These are phyloP conservation scores for Glaucidium brasilianum DNA, from an alignment of 2,113 vertebrate species.

Conservation along the genomic window DNA sequence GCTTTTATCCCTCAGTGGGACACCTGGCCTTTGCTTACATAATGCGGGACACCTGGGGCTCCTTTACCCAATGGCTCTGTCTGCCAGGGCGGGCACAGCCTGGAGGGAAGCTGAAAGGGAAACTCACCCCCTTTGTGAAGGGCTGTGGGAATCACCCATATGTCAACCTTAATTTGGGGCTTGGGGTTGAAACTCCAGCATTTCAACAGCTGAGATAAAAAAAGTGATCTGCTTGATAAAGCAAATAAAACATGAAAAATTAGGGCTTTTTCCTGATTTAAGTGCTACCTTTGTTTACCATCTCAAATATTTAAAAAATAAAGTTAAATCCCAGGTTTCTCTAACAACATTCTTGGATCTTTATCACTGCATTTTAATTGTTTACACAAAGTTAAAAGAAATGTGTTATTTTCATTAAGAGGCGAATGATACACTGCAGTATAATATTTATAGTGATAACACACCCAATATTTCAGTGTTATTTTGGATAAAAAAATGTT, in stretches of 20 bases:
- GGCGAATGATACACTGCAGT: background rate
- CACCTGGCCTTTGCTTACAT: too few species aligned
- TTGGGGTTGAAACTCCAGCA: too few species aligned
- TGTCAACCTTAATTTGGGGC: too few species aligned
- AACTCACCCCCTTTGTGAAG: too few species aligned
- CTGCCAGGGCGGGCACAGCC: too few species aligned
- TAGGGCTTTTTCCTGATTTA: fast-evolving
- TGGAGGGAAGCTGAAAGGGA: too few species aligned
- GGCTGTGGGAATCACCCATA: too few species aligned
- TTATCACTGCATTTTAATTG: background rate
- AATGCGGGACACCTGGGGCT: too few species aligned
- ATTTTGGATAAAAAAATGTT: background rate
- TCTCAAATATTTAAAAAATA: background rate
- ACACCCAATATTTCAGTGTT: background rate
- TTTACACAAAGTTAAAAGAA: background rate
- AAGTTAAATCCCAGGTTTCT: background rate
- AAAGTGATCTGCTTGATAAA: background rate
- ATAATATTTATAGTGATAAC: background rate
- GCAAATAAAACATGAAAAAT: background rate
- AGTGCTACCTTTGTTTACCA: background rate
- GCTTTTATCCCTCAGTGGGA: too few species aligned
- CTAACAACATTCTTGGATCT: background rate
- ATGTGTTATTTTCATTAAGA: background rate
- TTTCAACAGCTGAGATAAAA: background rate
- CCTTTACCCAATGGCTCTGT: too few species aligned